Evolutionary conservation across 2,113 vertebrate genomes (phyloP), one percentile per base, ranked within the genome.

Genomic region (Dicaeum eximium): DNA sequence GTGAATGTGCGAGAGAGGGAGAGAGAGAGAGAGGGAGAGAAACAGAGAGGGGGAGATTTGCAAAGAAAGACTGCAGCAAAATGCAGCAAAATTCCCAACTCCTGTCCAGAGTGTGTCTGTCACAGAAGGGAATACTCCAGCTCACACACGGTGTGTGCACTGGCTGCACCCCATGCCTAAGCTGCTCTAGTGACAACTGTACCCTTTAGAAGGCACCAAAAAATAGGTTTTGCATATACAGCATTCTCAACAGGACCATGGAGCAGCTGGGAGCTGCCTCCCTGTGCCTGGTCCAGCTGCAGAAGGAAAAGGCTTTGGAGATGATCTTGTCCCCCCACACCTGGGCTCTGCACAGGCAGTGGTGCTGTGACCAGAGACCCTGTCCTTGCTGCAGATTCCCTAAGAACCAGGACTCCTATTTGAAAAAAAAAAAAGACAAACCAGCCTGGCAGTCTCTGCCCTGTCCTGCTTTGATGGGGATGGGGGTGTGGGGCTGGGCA

Each of bases 61-160:
- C 78, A 94, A 77, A 82, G 95, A 71, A 91, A 70, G 22, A 93
- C 96, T 96, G 97, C 98, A 97, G 97, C 96, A 92, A 96, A 97
- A 96, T 93, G 96, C 97, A 96, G 98, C 96, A 90, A 13, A 91
- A 77, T 74, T 71, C 90, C 82, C 2, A 73, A 84, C 94, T 93
- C 78, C 24, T 33, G 58, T 81, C 79, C 75, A 58, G 89, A 92
- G 88, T 56, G 79, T 83, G 60, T 61, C 79, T 89, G 64, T 58
- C 80, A 80, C 89, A 88, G 88, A 11, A 19, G 64, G 90, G 94
- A 90, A 62, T 15, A 17, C 72, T 83, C 81, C 70, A 45, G 20
- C 92, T 95, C 87, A 67, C 86, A 62, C 64, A 6, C 37, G 5
- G 38, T 5, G 0, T 44, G 42, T 66, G 87, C 71, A 13, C 47